Evolutionary conservation across 30 jellyfish, hydroid and myxozoan species (phyloP).

Genomic region (Aurelia sp.): DNA sequence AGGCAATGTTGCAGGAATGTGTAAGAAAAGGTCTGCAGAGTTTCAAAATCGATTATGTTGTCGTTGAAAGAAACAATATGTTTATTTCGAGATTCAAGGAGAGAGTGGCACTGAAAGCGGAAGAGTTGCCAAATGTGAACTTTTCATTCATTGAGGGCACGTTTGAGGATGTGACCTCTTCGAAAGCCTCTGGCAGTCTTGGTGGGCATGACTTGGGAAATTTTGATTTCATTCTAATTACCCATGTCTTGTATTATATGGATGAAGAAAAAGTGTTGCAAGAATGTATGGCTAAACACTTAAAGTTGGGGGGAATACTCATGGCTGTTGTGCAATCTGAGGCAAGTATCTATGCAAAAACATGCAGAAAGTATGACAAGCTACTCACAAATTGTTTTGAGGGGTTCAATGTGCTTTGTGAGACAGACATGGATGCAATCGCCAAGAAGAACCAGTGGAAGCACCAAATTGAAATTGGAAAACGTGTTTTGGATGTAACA

Average conservation of each 20-base stretch:
- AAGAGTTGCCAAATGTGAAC: conserved; percentile 5
- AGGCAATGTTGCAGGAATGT: conserved; percentile 17
- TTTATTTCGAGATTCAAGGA: conserved; percentile 46
- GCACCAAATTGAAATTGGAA: conserved; percentile 18
- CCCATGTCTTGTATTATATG: conserved; percentile 61
- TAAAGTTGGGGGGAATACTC: conserved; percentile 33
- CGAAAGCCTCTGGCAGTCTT: neutral
- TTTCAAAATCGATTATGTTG: conserved; percentile 21
- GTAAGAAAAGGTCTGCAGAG: neutral
- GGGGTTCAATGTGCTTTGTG: conserved; percentile 48
- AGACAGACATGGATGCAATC: conserved; percentile 16
- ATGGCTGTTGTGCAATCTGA: conserved; percentile 74
- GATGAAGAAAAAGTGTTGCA: conserved; percentile 44
- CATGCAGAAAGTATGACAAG: conserved; percentile 37
- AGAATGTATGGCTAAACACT: conserved; percentile 43
- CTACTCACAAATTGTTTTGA: conserved; percentile 20
- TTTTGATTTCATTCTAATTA: conserved; percentile 36
- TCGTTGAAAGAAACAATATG: conserved; percentile 56
- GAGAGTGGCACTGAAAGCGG: conserved; percentile 15
- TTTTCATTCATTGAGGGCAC: conserved; percentile 30
- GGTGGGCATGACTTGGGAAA: neutral
- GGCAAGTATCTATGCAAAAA: conserved; percentile 46
- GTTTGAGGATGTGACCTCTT: conserved; percentile 28
- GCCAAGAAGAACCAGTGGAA: conserved; percentile 52
- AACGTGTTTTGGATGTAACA: conserved; percentile 47